These are phyloP conservation scores for Octonoba sinensis DNA, from an alignment of 2,888 invertebrate species.

Conservation along the genomic window DNA sequence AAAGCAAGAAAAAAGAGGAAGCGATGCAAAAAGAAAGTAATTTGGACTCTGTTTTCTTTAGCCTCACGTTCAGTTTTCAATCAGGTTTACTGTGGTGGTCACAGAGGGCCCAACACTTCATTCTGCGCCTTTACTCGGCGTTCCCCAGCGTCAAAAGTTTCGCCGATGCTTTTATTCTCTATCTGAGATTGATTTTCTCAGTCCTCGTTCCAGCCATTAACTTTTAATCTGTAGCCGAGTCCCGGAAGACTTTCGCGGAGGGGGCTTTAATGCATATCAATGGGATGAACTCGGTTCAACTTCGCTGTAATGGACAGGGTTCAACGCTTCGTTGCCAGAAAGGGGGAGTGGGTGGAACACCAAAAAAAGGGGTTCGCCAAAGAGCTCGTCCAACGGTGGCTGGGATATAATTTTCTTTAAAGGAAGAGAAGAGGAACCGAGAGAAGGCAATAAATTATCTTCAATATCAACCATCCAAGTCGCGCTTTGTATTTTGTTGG, in stretches of 20 bases:
- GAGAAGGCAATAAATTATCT: slow-evolving; percentile 59
- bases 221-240: slow-evolving; percentile 64
- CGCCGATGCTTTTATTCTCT: slow-evolving; percentile 63
- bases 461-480: slow-evolving; percentile 41
- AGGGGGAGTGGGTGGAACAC: not conserved
- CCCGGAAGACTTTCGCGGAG: slow-evolving; percentile 55
- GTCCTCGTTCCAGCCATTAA: slow-evolving; percentile 65
- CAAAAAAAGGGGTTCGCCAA: slow-evolving; percentile 13
- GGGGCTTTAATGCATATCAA: slow-evolving; percentile 65
- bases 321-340: slow-evolving; percentile 40
- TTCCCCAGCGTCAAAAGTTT: slow-evolving; percentile 64
- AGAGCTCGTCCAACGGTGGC: slow-evolving; percentile 48
- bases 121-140: slow-evolving; percentile 57
- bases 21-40: slow-evolving; percentile 65
- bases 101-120: slow-evolving; percentile 64
- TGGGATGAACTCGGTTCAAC: slow-evolving; percentile 63
- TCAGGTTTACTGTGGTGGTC: slow-evolving; percentile 63
- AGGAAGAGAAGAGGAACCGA: slow-evolving; percentile 47
- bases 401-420: slow-evolving; percentile 60
- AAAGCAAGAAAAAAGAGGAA: slow-evolving; percentile 14
- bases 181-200: slow-evolving; percentile 64
- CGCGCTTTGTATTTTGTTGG: slow-evolving; percentile 54
- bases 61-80: slow-evolving; percentile 65
- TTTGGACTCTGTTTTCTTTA: slow-evolving; percentile 64
- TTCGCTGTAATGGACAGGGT: slow-evolving; percentile 63